Evolutionary conservation across 1,140 invertebrate species (phyloP), one percentile per base, ranked within the genome.

Genomic region (Sinonovacula constricta): DNA sequence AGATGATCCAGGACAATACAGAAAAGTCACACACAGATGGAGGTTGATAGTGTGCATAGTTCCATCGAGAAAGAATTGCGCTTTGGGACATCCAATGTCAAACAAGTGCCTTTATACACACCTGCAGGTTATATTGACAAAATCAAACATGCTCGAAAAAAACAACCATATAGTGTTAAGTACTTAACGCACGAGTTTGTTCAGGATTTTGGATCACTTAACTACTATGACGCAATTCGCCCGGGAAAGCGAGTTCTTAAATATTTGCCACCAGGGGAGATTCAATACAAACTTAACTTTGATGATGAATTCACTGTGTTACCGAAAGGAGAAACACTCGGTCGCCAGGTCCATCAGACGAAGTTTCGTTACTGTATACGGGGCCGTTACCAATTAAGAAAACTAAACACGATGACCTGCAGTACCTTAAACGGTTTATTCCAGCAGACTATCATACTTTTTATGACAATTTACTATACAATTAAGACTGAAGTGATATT

Each of bases 361-460:
- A n/a, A 1, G 24, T 72, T 3, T 2, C 18, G 3, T 24, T 53
- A 10, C 22, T 80, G 18, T 69, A 68, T 24, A 56, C 7, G 3
- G 22, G 18, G 2, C 63, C 63, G 0, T n/a, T 80, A 2, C n/a
- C 26, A 33, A 69, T 80, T 2, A 80, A 74, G 31, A 62, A 57
- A 18, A 26, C 63, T 10, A 75, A 80, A 53, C 75, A 63, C 59
- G 36, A 80, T 5, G 65, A 80, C 59, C 28, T 80, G 18, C 70
- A 75, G 45, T 24, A 67, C 1, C n/a, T 80, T 1, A 80, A 80
- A 28, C 14, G 54, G n/a, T 54, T 63, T 33, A 75, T 80, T n/a
- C 79, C 79, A 0, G 15, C n/a, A 51, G 79, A 80, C n/a, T 74
- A 63, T 51, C 79, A 80, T 30, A 7, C 65, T 12, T 75, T 75